Evolutionary conservation across 2,113 vertebrate genomes (phyloP), one percentile per base, ranked within the genome.

Genomic region (Colistium nudipinnis): DNA sequence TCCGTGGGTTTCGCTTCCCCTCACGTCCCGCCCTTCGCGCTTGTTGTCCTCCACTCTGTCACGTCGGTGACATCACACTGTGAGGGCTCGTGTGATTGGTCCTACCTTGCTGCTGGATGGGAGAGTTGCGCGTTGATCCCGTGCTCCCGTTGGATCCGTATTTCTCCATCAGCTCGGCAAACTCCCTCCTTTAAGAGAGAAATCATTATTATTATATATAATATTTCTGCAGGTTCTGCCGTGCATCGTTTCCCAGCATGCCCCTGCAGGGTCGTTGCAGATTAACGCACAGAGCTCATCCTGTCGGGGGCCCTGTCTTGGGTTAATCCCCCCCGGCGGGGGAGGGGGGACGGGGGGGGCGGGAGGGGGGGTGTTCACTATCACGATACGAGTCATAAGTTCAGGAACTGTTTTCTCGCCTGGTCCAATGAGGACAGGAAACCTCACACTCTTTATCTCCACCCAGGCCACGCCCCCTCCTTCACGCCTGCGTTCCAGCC

Each of bases 121-220:
- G 95, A 0, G 95, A 97, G 84, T 93, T 96, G 52, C 94, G 92
- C 0, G 93, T 93, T 0, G 95, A 97, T 66, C 94, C 94, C 0
- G 93, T 93, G 54, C 93, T 95, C n/a, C 94, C 89, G 17, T 92
- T 94, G 20, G 94, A 94, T 33, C 95, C 94, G 0, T 94, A 96
- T 70, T 96, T 97, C 78, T 96, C 94, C 76, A 97, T 75, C 43
- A 97, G 88, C 70, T 96, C 95, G 0, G 94, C 87, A 78, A 97
- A 97, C 81, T 97, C 96, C 84, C 89, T 94, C 90, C 95, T 97
- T 62, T 75, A 75, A 61, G 54, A 43, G 25, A 60, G 19, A 76
- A 45, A 48, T 14, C 24, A 30, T 17, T 38, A 14, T 38, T 16
- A 3, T 13, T 38, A 14, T 38, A 13, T 38, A 16, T 19, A 6